Evolutionary conservation across 2,797 vertebrate species (phyloP).

Genomic region (Cossypha caffra): DNA sequence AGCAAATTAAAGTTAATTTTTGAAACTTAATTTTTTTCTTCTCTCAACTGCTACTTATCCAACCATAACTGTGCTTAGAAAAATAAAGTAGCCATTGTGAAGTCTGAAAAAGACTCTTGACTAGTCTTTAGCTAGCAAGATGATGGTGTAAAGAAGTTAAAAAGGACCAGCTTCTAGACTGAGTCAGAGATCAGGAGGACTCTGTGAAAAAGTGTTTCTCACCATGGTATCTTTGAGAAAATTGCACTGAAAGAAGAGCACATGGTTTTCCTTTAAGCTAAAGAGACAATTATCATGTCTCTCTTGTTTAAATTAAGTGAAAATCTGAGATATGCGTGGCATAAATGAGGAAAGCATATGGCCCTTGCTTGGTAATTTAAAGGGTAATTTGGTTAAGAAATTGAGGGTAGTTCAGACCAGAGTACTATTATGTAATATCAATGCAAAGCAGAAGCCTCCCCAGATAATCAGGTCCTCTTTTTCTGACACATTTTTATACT

Average conservation of each 20-base stretch:
- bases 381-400: constrained; percentile 71
- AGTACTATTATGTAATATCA: constrained; percentile 58
- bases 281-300: constrained; percentile 51
- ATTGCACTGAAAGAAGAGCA: background rate
- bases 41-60: background rate
- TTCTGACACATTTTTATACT: constrained; percentile 18
- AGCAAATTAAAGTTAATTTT: background rate
- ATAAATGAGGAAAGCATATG: constrained; percentile 70
- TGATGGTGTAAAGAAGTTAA: background rate
- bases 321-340: constrained; percentile 44
- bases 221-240: constrained; percentile 39
- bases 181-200: background rate
- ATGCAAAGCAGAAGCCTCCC: constrained; percentile 56
- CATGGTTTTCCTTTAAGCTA: constrained; percentile 42
- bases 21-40: background rate
- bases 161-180: background rate
- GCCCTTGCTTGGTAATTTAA: constrained; percentile 64
- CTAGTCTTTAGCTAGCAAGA: background rate
- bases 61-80: background rate
- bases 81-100: background rate
- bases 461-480: constrained; percentile 27
- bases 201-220: background rate
- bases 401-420: constrained; percentile 41
- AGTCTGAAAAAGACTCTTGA: background rate
- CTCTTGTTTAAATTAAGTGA: constrained; percentile 68